Conservation (phyloP, 2,113 vertebrate species). For the Rattus rattus region DNA sequence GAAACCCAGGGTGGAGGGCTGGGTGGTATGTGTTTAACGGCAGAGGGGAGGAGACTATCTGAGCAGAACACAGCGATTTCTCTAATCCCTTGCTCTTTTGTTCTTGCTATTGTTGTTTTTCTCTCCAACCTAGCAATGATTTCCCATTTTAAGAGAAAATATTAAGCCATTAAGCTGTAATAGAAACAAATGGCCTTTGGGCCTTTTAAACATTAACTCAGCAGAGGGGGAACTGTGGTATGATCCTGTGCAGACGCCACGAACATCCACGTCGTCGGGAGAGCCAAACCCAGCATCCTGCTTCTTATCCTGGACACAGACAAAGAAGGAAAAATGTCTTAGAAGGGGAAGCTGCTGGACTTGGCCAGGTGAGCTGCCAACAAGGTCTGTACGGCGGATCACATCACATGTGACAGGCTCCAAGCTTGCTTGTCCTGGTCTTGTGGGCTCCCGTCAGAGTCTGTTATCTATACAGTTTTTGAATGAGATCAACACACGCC, state of each 20-base stretch:
- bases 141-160: slow-evolving; percentile 59
- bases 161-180: slow-evolving; percentile 53
- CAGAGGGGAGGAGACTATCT: rapidly evolving
- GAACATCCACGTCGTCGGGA: rapidly evolving
- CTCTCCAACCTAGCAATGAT: not conserved
- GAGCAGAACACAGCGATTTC: not conserved
- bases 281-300: not conserved
- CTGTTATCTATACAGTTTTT: slow-evolving; percentile 82
- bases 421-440: slow-evolving; percentile 77
- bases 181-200: slow-evolving; percentile 42
- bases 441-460: slow-evolving; percentile 71
- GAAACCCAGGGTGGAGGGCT: not conserved
- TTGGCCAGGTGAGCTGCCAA: slow-evolving; percentile 48
- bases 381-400: slow-evolving; percentile 66
- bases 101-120: not conserved
- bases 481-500: slow-evolving; percentile 70
- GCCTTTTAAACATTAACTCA: slow-evolving; percentile 24
- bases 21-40: too few species aligned
- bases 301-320: not conserved
- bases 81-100: not conserved
- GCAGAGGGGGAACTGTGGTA: slow-evolving; percentile 17
- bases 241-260: not conserved
- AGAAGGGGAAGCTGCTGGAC: not conserved
- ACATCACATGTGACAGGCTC: slow-evolving; percentile 54
- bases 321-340: slow-evolving; percentile 56